These are phyloP conservation scores for Yponomeuta plumbellus DNA, from an alignment of 2,888 invertebrate genomes.

Conservation along the genomic window DNA sequence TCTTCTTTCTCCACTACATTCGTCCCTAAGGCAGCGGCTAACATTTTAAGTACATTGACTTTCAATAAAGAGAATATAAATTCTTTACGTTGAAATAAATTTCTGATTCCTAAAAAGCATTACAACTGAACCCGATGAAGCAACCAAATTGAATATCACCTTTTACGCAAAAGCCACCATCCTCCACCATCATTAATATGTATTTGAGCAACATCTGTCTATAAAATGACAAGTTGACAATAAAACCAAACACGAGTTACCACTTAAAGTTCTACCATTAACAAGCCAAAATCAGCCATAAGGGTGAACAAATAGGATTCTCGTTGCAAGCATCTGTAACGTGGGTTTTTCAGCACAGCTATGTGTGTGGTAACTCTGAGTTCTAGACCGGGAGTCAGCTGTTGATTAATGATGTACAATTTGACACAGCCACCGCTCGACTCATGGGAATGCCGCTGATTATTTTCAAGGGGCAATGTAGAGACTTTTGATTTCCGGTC, in stretches of 20 bases:
- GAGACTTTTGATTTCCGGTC: conserved; percentile 30
- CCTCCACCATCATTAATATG: conserved; percentile 52
- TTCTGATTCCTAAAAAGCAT: neutral
- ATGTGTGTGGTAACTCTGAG: conserved; percentile 35
- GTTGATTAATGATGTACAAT: conserved; percentile 45
- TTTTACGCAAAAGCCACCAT: conserved; percentile 27
- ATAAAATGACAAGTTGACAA: conserved; percentile 36
- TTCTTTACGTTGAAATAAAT: no score
- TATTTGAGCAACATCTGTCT: conserved; percentile 58
- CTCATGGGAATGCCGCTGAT: conserved; percentile 46
- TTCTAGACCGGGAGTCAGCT: conserved; percentile 35
- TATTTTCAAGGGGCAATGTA: conserved; percentile 33
- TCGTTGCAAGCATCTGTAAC: neutral
- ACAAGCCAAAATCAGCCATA: neutral
- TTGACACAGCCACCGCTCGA: conserved; percentile 36
- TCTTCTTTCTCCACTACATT: no score
- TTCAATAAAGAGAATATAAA: no score
- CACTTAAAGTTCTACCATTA: neutral
- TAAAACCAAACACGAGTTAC: conserved; percentile 26
- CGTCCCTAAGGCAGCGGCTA: no score
- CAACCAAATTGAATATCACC: conserved; percentile 22
- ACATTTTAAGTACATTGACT: no score
- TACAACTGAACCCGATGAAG: conserved; percentile 14
- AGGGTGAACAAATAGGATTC: neutral
- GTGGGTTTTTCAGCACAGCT: neutral